Conservation (phyloP, 1,140 invertebrate species). For the Diorhabda elongata region DNA sequence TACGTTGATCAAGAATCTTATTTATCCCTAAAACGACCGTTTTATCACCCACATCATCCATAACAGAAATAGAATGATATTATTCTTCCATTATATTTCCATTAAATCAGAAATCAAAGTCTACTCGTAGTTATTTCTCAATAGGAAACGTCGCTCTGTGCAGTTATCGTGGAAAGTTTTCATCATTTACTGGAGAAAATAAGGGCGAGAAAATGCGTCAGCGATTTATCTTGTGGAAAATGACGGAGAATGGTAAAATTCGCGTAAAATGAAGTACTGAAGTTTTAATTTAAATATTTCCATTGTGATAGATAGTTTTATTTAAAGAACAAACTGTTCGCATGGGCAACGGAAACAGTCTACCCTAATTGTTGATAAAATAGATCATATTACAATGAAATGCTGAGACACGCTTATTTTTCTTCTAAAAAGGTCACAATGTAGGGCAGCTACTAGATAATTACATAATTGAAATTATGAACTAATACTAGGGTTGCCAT, state of each 20-base stretch:
- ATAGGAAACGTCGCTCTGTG: conserved; percentile 13
- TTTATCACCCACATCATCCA: conserved; percentile 16
- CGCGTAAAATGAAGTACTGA: no score
- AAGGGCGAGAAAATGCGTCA: background rate
- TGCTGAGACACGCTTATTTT: no score
- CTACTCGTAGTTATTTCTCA: conserved; percentile 8
- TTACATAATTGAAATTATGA: no score
- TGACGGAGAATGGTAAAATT: background rate
- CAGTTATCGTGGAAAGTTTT: conserved; percentile 14
- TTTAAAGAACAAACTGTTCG: no score
- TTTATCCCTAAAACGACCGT: conserved; percentile 8
- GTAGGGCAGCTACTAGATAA: no score
- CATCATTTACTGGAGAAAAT: background rate
- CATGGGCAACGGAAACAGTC: no score
- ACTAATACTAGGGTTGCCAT: no score
- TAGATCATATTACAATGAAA: no score
- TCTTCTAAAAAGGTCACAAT: no score
- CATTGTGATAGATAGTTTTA: no score
- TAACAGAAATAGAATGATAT: conserved; percentile 17
- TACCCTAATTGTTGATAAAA: no score
- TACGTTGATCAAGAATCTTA: background rate
- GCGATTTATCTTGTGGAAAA: background rate
- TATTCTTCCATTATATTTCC: conserved; percentile 18
- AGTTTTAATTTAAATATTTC: no score
- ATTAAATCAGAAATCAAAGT: conserved; percentile 17